Evolutionary conservation across 2,888 invertebrate genomes (phyloP).

Genomic region (Zaprionus bogoriensis): DNA sequence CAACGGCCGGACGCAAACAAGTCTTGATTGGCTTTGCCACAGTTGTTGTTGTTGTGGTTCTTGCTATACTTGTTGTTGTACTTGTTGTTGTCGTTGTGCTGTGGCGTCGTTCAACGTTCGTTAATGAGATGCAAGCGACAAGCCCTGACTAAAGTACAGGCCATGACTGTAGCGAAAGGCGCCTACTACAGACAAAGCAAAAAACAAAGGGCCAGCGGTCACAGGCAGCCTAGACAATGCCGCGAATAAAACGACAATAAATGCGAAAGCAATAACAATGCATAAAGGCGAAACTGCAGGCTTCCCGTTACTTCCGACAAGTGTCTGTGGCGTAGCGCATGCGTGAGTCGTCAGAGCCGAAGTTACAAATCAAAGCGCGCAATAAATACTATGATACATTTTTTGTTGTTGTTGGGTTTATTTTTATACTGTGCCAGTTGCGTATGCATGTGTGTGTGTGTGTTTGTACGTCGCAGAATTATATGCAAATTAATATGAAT

Average conservation of each 20-base stretch:
- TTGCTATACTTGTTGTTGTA: constrained; percentile 10
- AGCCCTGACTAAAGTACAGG: constrained; percentile 37
- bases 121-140: constrained; percentile 66
- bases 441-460: neutral
- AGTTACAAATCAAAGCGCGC: constrained; percentile 41
- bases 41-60: constrained; percentile 19
- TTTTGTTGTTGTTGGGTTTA: constrained; percentile 42
- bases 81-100: constrained; percentile 24
- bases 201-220: constrained; percentile 16
- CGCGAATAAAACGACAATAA: neutral
- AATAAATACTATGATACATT: constrained; percentile 65
- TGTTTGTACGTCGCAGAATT: constrained; percentile 9
- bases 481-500: constrained; percentile 25
- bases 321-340: constrained; percentile 42
- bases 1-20: constrained; percentile 57
- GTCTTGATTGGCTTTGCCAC: constrained; percentile 67
- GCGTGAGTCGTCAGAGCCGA: constrained; percentile 29
- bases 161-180: constrained; percentile 43
- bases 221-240: too few species aligned
- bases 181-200: constrained; percentile 31
- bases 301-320: neutral
- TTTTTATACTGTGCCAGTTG: constrained; percentile 39
- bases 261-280: neutral
- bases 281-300: neutral
- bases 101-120: constrained; percentile 55